Conservation (phyloP, 2,888 invertebrate species). For the Sphinx pinastri region DNA sequence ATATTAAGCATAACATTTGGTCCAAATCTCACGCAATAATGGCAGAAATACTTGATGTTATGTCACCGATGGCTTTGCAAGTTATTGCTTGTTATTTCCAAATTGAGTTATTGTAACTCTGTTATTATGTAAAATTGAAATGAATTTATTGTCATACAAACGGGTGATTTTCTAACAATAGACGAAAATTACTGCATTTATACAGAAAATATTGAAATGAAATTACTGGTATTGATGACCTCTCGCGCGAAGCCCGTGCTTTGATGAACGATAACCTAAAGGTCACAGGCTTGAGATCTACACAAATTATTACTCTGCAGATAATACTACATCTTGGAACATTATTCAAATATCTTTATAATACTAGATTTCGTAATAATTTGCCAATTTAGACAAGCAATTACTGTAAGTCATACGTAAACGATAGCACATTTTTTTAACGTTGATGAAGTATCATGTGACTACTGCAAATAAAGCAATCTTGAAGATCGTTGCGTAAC, state of each 20-base stretch:
- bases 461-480: constrained; percentile 13
- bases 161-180: background rate
- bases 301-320: background rate
- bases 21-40: background rate
- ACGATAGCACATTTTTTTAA: background rate
- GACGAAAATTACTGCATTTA: constrained; percentile 2
- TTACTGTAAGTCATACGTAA: background rate
- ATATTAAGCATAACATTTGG: background rate
- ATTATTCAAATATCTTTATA: background rate
- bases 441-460: background rate
- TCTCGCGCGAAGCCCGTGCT: too few relatives aligned
- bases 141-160: background rate
- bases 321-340: background rate
- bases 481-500: constrained; percentile 37
- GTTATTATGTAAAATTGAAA: background rate
- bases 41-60: background rate
- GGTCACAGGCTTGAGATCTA: background rate
- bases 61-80: background rate
- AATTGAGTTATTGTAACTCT: background rate
- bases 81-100: background rate
- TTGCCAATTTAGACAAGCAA: background rate
- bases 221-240: background rate
- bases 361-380: background rate
- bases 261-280: background rate
- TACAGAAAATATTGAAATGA: background rate